A percentile compares a stretch with the other conserved stretches of the same genome.
Conservation (phyloP, 2,888 invertebrate genomes). For the Apoderus coryli region DNA sequence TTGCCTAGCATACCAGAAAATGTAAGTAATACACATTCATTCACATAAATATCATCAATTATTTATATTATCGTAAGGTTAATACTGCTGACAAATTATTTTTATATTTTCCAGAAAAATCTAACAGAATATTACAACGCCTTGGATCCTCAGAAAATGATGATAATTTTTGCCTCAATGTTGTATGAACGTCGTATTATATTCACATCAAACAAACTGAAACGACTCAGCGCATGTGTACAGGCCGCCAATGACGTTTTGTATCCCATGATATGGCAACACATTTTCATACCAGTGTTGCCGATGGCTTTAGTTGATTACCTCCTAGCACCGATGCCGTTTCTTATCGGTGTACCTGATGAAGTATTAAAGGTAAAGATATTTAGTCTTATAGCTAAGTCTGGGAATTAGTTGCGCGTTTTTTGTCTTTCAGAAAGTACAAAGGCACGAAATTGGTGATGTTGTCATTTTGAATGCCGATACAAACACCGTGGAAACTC, state of each 20-base stretch:
- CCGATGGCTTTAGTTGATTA: constrained; percentile 82
- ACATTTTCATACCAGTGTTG: constrained; percentile 91
- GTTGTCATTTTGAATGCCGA: constrained; percentile 91
- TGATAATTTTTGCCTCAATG: constrained; percentile 88
- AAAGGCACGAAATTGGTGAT: constrained; percentile 77
- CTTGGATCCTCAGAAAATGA: constrained; percentile 90
- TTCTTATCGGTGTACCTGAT: constrained; percentile 87
- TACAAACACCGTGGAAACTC: constrained; percentile 68
- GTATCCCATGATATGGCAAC: constrained; percentile 98
- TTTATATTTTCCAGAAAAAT: constrained; percentile 77
- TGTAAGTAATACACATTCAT: constrained; percentile 50
- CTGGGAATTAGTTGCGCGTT: background rate
- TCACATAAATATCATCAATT: no score
- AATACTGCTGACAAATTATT: no score
- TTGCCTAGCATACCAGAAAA: constrained; percentile 93
- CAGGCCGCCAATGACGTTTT: constrained; percentile 90
- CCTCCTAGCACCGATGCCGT: constrained; percentile 93
- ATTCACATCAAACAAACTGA: constrained; percentile 79
- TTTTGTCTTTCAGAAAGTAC: constrained; percentile 45
- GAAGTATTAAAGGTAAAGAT: constrained; percentile 59
- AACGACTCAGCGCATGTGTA: constrained; percentile 80
- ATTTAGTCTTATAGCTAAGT: background rate
- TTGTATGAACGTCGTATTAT: constrained; percentile 87
- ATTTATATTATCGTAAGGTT: no score
- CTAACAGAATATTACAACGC: constrained; percentile 96